phyloP scores from a whole-genome alignment of 2,113 vertebrate species.

The Rallus limicola region DNA sequence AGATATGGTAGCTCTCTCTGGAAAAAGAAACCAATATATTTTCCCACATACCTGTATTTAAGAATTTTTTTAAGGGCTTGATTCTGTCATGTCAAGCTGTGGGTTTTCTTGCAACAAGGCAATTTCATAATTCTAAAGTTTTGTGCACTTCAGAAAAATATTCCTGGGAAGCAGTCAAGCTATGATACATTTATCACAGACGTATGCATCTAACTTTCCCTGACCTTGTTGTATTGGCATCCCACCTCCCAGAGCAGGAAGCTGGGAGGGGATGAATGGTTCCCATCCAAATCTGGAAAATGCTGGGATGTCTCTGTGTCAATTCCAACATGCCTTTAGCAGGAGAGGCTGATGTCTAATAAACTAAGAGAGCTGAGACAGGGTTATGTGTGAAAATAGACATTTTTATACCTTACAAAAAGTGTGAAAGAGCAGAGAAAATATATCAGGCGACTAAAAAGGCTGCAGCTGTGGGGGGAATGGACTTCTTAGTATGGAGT shows the following conservation, averaged over 20 bases:
- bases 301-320: background rate
- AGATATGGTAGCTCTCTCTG: background rate
- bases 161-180: background rate
- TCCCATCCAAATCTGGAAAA: background rate
- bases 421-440: background rate
- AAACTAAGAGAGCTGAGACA: background rate
- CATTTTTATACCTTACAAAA: background rate
- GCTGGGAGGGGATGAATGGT: background rate
- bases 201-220: background rate
- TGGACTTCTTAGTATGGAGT: background rate
- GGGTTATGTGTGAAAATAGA: background rate
- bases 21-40: background rate
- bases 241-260: background rate
- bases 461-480: background rate
- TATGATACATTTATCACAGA: background rate
- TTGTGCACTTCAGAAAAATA: background rate
- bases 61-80: background rate
- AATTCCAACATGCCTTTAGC: background rate
- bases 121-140: background rate
- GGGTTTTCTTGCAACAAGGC: background rate
- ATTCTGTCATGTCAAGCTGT: background rate
- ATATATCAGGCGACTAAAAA: background rate
- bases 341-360: background rate
- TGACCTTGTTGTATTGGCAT: background rate
- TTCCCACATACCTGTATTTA: background rate